Base-by-base conservation (phyloP, 2,888 invertebrate genomes). In the Eurytoma adleriae region DNA sequence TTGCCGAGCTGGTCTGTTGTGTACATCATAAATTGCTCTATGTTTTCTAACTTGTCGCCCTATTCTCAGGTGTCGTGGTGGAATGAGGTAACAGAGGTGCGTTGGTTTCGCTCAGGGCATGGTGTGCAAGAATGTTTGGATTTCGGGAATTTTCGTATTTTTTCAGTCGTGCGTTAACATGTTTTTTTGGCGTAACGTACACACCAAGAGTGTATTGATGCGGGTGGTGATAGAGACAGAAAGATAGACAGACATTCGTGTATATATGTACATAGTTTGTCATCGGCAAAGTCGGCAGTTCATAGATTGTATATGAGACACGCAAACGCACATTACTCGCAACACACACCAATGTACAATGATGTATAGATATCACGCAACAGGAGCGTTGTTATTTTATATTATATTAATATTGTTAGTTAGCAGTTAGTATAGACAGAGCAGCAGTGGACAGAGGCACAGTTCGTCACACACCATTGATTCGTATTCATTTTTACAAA, bases 371-470 rank as follows among this genome's bases (percentile, higher is more conserved):
- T 66, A 40, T 67, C 62, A 14, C 59, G 20, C 50, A 30, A 12
- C 66, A 61, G n/a, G 48, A 79, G 40, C 68, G 62, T 70, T 74
- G 69, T 78, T 52, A 20, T 57, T 62, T 62, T 40, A 50, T 57
- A 10, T 57, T 75, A 48, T 18, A 16, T 48, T 71, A 71, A 67
- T 71, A 79, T 40, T 56, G 72, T 81, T 85, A 86, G 83, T 86
- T 83, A 87, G 86, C 85, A 82, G 83, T 88, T 86, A 87, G 85
- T 86, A 87, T 87, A 87, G 86, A 88, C 85, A 89, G 88, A 90
- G 89, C 89, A 89, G 88, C 89, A 87, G 88, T 89, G 89, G 90
- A 90, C 90, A 90, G 90, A 90, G 90, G 87, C 89, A 90, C 89
- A 89, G 86, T 40, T 88, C 85, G 89, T 88, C 90, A 90, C 90